These are phyloP conservation scores for Dryadula phaetusa DNA, from an alignment of 2,888 invertebrate species.

Conservation along the genomic window DNA sequence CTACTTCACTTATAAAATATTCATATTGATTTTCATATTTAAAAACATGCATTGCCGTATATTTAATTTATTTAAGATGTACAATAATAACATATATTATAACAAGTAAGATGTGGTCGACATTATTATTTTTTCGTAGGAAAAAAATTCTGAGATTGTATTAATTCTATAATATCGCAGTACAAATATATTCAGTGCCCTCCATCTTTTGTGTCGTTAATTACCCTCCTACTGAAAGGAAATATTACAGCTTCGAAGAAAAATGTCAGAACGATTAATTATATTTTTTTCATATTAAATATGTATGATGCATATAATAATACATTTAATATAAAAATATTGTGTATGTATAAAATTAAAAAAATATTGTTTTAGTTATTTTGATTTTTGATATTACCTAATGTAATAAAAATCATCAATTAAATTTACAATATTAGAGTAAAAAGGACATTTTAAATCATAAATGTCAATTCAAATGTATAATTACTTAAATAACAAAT, in stretches of 20 bases:
- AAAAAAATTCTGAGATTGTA: neutral
- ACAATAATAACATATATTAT: neutral
- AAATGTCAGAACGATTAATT: neutral
- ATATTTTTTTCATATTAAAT: neutral
- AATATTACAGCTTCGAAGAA: conserved; percentile 2
- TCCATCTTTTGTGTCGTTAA: neutral
- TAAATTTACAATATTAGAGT: neutral
- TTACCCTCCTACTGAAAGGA: neutral
- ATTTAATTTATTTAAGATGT: neutral
- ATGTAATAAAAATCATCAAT: no score
- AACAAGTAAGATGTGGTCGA: neutral
- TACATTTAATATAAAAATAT: neutral
- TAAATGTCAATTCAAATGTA: neutral
- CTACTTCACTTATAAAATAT: neutral
- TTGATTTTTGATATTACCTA: no score
- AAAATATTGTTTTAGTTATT: no score
- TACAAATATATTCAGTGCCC: neutral
- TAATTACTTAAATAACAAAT: neutral
- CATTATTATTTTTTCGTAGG: neutral
- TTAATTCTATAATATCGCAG: neutral
- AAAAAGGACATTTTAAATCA: neutral
- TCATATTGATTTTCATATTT: neutral
- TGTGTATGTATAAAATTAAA: neutral
- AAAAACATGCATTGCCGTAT: neutral
- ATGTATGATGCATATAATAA: neutral